Evolutionary conservation across 2,888 invertebrate genomes (phyloP), one percentile per base, ranked within the genome.

Genomic region (Clivina fossor): DNA sequence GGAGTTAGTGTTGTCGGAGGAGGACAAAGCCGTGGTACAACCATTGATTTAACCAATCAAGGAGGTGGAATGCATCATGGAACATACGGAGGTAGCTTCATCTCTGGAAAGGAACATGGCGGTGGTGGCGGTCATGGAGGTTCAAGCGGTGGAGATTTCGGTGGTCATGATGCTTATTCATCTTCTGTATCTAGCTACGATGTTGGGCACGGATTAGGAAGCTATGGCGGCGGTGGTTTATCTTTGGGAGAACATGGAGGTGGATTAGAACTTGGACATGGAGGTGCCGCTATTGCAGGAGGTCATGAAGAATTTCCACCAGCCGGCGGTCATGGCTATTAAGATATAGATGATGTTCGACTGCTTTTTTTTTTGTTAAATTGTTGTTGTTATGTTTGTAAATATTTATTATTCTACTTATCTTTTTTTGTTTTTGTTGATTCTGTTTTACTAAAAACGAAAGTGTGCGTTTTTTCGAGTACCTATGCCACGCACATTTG

Each of bases 131-230:
- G 57, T 24, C 57, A 59, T 19, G 58, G 56, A 20, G 59, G 58
- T 8, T 61, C 63, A 33, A 5, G 24, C 37, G 44, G 56, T 38
- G 55, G 58, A 24, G 50, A 58, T 16, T 58, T 48, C 22, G 61
- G 59, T 8, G 63, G 64, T 9, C 55, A 55, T 18, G 56, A 43
- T 22, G 7, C 49, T 9, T 62, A 60, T 33, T 50, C 58, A 9
- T 57, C 62, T 2, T 50, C 48, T 4, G 50, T 61, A 19, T 57
- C 58, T 7, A 60, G 60, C 44, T 61, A 61, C 35, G 61, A 61
- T 50, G 61, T 60, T 13, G 61, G 61, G 4, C 56, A 40, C 15
- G 49, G 56, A n/a, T 16, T 48, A 7, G 49, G 56, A n/a, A 20
- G 40, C 9, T 55, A 55, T 11, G 24, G 50, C 24, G 41, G 41